phyloP scores from a whole-genome alignment of 2,888 invertebrate species.

The Apantesis nais region DNA sequence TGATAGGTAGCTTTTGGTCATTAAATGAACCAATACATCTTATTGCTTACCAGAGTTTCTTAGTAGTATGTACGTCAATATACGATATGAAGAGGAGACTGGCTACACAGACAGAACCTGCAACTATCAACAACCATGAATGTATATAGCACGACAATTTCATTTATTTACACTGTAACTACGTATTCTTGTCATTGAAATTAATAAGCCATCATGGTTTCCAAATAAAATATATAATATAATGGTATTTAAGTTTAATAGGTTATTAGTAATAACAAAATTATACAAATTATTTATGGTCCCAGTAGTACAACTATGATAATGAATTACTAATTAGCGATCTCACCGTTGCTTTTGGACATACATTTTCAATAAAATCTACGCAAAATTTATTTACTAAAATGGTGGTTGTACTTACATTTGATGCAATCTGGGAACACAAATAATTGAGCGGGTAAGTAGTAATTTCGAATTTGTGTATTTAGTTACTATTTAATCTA shows the following conservation, averaged over 20 bases:
- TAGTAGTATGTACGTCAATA: background rate
- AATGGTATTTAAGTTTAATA: no score
- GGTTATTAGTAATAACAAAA: constrained; percentile 31
- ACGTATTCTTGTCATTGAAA: background rate
- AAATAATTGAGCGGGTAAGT: constrained; percentile 20
- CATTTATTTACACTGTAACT: background rate
- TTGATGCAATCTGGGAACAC: constrained; percentile 6
- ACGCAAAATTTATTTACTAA: constrained; percentile 26
- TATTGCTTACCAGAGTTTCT: background rate
- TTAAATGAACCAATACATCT: background rate
- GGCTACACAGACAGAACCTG: background rate
- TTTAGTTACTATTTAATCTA: constrained; percentile 25
- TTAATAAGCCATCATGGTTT: no score
- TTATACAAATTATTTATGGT: constrained; percentile 42
- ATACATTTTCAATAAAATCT: constrained; percentile 36
- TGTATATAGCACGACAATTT: background rate
- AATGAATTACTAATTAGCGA: constrained; percentile 37
- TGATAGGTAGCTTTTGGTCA: background rate
- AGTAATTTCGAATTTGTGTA: constrained; percentile 25
- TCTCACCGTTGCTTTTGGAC: constrained; percentile 24
- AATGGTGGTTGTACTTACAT: background rate
- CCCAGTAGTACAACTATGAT: constrained; percentile 22
- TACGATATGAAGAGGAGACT: background rate
- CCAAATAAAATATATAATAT: no score
- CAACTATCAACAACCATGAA: background rate